These are phyloP conservation scores for Campylomormyrus numenius DNA, from an alignment of 2,113 vertebrate species.

Conservation along the genomic window DNA sequence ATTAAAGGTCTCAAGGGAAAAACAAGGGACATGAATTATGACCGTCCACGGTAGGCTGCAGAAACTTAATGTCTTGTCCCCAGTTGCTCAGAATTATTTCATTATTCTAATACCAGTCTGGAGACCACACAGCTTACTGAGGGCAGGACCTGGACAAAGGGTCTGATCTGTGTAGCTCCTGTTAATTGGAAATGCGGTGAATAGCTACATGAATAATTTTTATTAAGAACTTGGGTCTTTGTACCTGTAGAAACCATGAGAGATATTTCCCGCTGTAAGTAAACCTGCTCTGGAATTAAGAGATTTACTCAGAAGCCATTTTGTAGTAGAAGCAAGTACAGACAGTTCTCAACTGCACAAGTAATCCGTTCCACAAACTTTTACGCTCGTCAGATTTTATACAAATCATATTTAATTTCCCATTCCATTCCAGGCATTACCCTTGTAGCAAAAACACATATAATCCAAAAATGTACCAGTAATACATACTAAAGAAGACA, in stretches of 20 bases:
- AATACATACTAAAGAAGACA: neutral
- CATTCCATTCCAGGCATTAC: neutral
- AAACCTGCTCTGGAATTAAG: neutral
- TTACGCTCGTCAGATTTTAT: neutral
- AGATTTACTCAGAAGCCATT: neutral
- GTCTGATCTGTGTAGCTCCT: neutral
- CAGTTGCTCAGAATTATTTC: conserved; percentile 5
- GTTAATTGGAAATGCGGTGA: neutral
- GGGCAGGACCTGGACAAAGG: conserved; percentile 1
- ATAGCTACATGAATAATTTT: neutral
- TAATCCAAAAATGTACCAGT: neutral
- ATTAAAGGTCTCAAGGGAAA: conserved; percentile 10
- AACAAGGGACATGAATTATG: conserved; percentile 9
- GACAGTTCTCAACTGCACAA: neutral
- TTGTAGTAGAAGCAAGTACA: neutral
- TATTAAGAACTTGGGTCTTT: neutral
- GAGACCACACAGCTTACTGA: neutral
- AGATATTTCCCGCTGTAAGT: neutral
- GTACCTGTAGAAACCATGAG: neutral
- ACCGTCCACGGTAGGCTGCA: neutral
- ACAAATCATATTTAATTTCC: neutral
- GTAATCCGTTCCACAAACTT: neutral
- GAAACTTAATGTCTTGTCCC: conserved; percentile 7
- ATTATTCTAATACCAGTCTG: conserved; percentile 2
- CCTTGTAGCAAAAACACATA: neutral